phyloP scores from a whole-genome alignment of 2,113 vertebrate genomes.

The Osmerus eperlanus region DNA sequence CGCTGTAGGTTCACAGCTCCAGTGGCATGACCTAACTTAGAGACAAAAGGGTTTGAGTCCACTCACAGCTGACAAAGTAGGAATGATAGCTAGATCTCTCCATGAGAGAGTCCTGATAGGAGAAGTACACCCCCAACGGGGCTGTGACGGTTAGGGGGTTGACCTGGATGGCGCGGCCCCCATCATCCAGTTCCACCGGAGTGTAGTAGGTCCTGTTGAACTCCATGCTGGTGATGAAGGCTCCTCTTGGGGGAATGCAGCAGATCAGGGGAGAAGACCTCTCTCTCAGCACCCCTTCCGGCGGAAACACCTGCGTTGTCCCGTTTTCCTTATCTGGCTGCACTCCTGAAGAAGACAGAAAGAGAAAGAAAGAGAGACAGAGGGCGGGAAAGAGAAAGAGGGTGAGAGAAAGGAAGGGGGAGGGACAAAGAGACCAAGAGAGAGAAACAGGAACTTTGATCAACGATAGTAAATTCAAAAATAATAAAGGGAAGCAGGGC shows the following conservation, averaged over 20 bases:
- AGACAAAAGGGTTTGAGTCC: not conserved
- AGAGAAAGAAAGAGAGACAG: no score
- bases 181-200: slow-evolving; percentile 22
- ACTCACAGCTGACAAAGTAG: slow-evolving; percentile 62
- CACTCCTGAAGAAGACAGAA: no score
- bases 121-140: accelerated
- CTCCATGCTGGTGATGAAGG: slow-evolving; percentile 28
- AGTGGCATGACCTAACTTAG: no score
- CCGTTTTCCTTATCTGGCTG: not conserved
- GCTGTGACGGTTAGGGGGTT: slow-evolving; percentile 33
- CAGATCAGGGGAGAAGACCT: slow-evolving; percentile 49
- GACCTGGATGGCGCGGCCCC: slow-evolving; percentile 53
- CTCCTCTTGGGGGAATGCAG: slow-evolving; percentile 49
- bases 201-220: not conserved
- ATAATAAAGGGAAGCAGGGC: not conserved
- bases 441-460: not conserved
- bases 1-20: no score
- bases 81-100: accelerated
- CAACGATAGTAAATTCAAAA: not conserved
- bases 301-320: slow-evolving; percentile 42
- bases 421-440: no score
- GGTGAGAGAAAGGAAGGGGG: no score
- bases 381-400: no score
- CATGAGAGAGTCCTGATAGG: slow-evolving; percentile 5
- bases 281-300: slow-evolving; percentile 24